These are phyloP conservation scores for Phortica variegata DNA, from an alignment of 1,140 invertebrate species.

Conservation along the genomic window DNA sequence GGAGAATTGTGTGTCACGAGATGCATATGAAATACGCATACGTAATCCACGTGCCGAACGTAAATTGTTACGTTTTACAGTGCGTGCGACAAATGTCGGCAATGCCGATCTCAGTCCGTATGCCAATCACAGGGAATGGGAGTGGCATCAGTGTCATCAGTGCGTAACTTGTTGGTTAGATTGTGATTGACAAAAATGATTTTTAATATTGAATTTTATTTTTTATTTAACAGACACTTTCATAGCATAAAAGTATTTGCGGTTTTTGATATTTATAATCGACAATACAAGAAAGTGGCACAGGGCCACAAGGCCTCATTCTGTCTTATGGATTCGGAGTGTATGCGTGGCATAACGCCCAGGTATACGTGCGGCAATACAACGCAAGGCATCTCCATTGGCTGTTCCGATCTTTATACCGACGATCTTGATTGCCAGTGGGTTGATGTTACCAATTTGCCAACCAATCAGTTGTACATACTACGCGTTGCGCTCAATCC, in stretches of 20 bases:
- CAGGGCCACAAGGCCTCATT: conserved; percentile 97
- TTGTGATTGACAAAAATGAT: background rate
- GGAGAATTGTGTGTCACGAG: conserved; percentile 85
- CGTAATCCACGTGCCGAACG: conserved; percentile 32
- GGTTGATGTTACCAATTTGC: conserved; percentile 91
- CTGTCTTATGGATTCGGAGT: conserved; percentile 92
- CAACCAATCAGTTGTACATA: conserved; percentile 74
- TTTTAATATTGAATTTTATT: conserved; percentile 1
- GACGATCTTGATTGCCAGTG: conserved; percentile 96
- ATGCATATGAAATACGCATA: conserved; percentile 74
- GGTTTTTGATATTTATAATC: conserved; percentile 86
- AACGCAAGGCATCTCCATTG: conserved; percentile 91
- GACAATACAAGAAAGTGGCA: conserved; percentile 72
- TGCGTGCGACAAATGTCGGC: conserved; percentile 84
- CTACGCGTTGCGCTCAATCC: conserved; percentile 83
- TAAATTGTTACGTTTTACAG: conserved; percentile 56
- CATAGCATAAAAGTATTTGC: conserved; percentile 98
- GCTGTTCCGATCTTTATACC: conserved; percentile 91
- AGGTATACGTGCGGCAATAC: conserved; percentile 87
- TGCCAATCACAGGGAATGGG: conserved; percentile 87
- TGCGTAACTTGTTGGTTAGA: conserved; percentile 65
- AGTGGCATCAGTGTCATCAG: conserved; percentile 98
- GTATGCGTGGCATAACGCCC: conserved; percentile 68
- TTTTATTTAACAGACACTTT: conserved; percentile 90
- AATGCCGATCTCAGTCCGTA: conserved; percentile 86